Conservation (phyloP, 2,797 vertebrate genomes). For the Hyperoplus lanceolatus region DNA sequence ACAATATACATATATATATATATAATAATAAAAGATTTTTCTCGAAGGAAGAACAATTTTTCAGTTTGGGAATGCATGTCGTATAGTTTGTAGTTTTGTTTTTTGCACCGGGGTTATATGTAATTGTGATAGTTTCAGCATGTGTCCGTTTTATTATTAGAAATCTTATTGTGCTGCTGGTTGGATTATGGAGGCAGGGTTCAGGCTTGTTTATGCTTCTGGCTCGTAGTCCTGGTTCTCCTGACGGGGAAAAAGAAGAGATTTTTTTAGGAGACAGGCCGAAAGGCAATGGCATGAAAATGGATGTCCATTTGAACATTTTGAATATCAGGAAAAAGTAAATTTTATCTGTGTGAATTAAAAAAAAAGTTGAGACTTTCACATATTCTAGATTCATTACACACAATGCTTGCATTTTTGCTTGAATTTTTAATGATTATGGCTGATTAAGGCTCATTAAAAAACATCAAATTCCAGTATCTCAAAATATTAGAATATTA, state of each 20-base stretch:
- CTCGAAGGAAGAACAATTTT: slow-evolving; percentile 90
- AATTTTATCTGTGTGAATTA: no score
- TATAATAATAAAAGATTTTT: slow-evolving; percentile 89
- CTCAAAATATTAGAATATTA: no score
- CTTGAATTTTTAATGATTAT: no score
- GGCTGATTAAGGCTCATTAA: no score
- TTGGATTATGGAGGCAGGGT: slow-evolving; percentile 83
- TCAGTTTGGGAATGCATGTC: slow-evolving; percentile 83
- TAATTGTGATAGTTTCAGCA: slow-evolving; percentile 81
- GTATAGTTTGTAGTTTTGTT: slow-evolving; percentile 81
- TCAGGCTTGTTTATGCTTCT: slow-evolving; percentile 91
- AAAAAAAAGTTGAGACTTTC: no score
- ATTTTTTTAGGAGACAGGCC: background rate
- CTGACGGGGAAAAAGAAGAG: slow-evolving; percentile 66
- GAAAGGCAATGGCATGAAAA: no score
- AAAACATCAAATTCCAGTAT: no score
- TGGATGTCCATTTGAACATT: no score
- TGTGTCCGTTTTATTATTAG: slow-evolving; percentile 89
- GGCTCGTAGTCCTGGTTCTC: slow-evolving; percentile 98
- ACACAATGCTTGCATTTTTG: no score
- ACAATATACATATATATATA: slow-evolving; percentile 76
- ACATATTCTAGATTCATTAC: no score
- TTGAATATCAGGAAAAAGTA: no score
- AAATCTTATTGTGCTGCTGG: slow-evolving; percentile 95
- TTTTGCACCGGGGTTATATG: slow-evolving; percentile 84